These are phyloP conservation scores for Volucella inanis DNA, from an alignment of 2,888 invertebrate genomes.

Conservation along the genomic window DNA sequence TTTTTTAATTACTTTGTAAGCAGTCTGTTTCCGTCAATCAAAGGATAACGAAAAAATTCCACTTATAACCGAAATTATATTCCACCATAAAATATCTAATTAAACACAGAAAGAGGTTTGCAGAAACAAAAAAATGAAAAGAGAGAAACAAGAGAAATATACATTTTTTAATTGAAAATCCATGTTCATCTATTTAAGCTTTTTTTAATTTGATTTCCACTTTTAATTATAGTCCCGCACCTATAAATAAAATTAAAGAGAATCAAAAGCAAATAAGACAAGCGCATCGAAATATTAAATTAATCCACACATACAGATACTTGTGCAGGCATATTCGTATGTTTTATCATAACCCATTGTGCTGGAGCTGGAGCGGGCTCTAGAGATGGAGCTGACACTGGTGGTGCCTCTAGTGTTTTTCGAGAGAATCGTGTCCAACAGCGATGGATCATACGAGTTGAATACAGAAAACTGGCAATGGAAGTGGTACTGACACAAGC, in stretches of 20 bases:
- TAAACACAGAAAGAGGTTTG: slow-evolving; percentile 1
- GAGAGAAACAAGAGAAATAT: neutral
- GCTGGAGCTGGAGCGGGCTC: no score
- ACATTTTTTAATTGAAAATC: slow-evolving; percentile 38
- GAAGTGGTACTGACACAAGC: neutral
- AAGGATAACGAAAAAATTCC: neutral
- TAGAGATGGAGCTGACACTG: no score
- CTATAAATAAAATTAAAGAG: slow-evolving; percentile 4
- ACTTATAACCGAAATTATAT: slow-evolving; percentile 20
- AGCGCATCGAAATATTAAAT: slow-evolving; percentile 22
- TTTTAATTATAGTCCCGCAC: slow-evolving; percentile 40
- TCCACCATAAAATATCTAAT: slow-evolving; percentile 39
- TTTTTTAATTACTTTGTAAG: slow-evolving; percentile 5
- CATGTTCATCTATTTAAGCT: slow-evolving; percentile 34
- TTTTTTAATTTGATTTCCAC: slow-evolving; percentile 33
- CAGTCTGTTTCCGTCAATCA: neutral
- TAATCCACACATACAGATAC: slow-evolving; percentile 20
- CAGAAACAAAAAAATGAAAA: neutral
- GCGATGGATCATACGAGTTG: slow-evolving; percentile 35
- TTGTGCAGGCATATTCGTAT: slow-evolving; percentile 13
- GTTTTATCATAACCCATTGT: slow-evolving; percentile 42
- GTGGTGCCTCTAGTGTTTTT: neutral
- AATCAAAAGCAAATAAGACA: slow-evolving; percentile 15
- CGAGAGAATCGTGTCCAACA: slow-evolving; percentile 46
- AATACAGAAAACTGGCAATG: neutral